Conservation (phyloP, 2,797 vertebrate species). For the Cyclura pinguis region DNA sequence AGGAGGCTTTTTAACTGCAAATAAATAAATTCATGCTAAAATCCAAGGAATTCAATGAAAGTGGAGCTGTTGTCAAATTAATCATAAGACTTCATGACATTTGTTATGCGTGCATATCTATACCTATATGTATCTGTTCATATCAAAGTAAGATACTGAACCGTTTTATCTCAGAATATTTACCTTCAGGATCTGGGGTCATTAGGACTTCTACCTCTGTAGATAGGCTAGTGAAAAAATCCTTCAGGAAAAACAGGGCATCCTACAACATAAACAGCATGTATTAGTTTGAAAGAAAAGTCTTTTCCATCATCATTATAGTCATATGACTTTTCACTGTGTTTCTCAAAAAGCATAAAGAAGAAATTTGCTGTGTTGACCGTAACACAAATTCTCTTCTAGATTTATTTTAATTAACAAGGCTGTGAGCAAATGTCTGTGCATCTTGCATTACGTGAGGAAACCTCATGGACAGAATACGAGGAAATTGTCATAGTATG, state of each 20-base stretch:
- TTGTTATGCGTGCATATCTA: neutral
- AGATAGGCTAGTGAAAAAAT: conserved; percentile 95
- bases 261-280: conserved; percentile 82
- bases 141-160: neutral
- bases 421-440: too few relatives aligned
- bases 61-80: neutral
- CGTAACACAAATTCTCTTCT: neutral
- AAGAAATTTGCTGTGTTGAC: neutral
- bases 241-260: conserved; percentile 97
- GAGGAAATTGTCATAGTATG: neutral
- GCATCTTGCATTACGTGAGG: neutral
- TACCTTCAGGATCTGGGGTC: conserved; percentile 95
- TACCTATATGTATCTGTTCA: too few relatives aligned
- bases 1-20: conserved; percentile 88
- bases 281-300: conserved; percentile 24
- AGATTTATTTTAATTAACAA: neutral
- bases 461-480: too few relatives aligned
- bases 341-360: neutral
- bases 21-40: conserved; percentile 58
- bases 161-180: neutral
- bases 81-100: neutral
- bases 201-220: conserved; percentile 94
- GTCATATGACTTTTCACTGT: neutral
- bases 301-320: too few relatives aligned
- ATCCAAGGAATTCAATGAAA: conserved; percentile 14